Evolutionary conservation across 2,797 vertebrate genomes (phyloP).

Genomic region (Notolabrus celidotus): DNA sequence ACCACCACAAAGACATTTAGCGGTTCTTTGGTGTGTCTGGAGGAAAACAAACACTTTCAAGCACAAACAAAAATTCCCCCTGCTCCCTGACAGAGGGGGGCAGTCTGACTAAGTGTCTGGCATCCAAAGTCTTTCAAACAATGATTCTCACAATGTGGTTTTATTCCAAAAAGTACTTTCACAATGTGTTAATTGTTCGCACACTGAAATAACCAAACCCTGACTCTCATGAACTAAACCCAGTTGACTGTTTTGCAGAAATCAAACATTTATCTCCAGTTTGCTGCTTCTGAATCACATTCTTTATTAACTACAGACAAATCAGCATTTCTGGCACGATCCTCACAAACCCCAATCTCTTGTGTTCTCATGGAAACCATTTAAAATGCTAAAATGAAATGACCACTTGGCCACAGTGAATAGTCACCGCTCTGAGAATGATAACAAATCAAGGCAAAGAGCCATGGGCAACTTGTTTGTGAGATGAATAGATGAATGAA

Average conservation of each 20-base stretch:
- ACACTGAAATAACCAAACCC: not conserved
- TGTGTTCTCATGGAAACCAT: conserved; percentile 67
- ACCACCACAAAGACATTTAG: conserved; percentile 36
- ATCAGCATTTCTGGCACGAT: conserved; percentile 27
- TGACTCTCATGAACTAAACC: not conserved
- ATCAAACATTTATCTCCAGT: not conserved
- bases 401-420: conserved; percentile 23
- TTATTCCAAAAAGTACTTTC: not conserved
- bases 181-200: not conserved
- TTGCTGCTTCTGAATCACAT: not conserved
- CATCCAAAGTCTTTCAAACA: conserved; percentile 2
- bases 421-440: conserved; percentile 19
- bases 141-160: not conserved
- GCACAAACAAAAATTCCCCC: not conserved
- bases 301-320: conserved; percentile 9
- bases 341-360: conserved; percentile 3
- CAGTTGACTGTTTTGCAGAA: not conserved
- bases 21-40: conserved; percentile 15
- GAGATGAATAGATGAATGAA: conserved; percentile 32
- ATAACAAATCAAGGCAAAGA: conserved; percentile 25
- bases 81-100: not conserved
- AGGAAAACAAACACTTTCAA: conserved; percentile 16
- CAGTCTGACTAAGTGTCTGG: not conserved
- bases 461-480: conserved; percentile 18
- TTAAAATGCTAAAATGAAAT: conserved; percentile 43